Percentiles rank a stretch among this genome's conserved stretches.
These are phyloP conservation scores for Myotis davidii DNA, from an alignment of 2,113 vertebrate species.

Conservation along the genomic window DNA sequence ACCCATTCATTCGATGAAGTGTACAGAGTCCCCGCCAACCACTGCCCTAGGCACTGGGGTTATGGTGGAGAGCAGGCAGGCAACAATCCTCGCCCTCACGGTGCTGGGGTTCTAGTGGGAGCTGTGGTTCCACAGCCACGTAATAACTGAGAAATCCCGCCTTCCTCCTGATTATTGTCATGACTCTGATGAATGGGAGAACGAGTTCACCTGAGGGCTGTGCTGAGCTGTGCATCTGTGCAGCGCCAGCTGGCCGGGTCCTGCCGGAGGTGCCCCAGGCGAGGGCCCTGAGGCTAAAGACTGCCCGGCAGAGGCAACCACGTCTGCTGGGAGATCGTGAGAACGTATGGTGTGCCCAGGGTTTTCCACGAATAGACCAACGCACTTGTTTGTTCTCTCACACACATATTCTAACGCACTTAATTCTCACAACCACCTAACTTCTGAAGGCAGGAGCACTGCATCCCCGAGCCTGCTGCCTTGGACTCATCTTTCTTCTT, in stretches of 20 bases:
- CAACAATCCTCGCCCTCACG: accelerated
- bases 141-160: not conserved
- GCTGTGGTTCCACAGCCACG: not conserved
- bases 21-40: not conserved
- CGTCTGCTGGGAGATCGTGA: not conserved
- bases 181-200: not conserved
- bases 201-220: not conserved
- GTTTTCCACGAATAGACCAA: not conserved
- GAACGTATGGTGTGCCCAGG: not conserved
- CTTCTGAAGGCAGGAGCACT: not conserved
- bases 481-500: not conserved
- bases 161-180: not conserved
- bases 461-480: not conserved
- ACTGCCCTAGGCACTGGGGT: not conserved
- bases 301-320: not conserved
- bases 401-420: not conserved
- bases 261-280: not conserved
- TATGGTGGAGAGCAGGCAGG: not conserved
- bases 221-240: not conserved
- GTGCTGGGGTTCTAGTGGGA: not conserved
- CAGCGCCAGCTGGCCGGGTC: not conserved
- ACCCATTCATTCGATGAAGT: not conserved
- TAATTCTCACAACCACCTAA: not conserved
- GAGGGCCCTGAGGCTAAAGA: not conserved
- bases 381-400: not conserved